Conservation (phyloP, 2,797 vertebrate genomes). For the Manis javanica region DNA sequence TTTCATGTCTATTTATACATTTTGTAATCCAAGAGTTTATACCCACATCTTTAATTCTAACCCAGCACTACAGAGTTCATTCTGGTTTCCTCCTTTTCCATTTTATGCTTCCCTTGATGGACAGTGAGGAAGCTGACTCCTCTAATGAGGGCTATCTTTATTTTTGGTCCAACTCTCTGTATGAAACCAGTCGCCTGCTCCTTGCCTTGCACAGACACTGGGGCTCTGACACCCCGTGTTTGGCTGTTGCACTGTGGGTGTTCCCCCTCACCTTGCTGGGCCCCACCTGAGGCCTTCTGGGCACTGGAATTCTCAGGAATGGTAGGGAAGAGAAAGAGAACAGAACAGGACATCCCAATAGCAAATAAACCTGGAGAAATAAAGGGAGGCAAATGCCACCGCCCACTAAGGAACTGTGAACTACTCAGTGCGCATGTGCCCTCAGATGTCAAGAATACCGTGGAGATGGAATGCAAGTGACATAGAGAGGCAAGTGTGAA, state of each 20-base stretch:
- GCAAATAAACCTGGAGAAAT: constrained; percentile 36
- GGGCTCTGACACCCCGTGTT: neutral
- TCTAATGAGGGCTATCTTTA: neutral
- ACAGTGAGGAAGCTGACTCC: neutral
- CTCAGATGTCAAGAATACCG: neutral
- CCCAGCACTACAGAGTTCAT: neutral
- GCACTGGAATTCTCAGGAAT: neutral
- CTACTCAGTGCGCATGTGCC: neutral
- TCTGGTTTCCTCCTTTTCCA: neutral
- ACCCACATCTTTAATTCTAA: neutral
- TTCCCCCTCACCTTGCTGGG: neutral
- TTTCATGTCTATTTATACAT: neutral
- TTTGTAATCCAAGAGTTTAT: neutral
- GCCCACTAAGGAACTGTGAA: neutral
- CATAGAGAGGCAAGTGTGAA: neutral
- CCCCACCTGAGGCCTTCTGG: neutral
- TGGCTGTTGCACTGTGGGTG: accelerated
- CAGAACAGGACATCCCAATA: neutral
- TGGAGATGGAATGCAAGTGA: neutral
- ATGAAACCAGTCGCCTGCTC: neutral
- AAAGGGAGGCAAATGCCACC: neutral
- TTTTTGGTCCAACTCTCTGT: neutral
- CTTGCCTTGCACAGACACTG: neutral
- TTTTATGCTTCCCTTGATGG: neutral
- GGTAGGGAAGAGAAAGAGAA: neutral